phyloP scores from a whole-genome alignment of 2,113 vertebrate species.

The Bambusicola thoracicus region DNA sequence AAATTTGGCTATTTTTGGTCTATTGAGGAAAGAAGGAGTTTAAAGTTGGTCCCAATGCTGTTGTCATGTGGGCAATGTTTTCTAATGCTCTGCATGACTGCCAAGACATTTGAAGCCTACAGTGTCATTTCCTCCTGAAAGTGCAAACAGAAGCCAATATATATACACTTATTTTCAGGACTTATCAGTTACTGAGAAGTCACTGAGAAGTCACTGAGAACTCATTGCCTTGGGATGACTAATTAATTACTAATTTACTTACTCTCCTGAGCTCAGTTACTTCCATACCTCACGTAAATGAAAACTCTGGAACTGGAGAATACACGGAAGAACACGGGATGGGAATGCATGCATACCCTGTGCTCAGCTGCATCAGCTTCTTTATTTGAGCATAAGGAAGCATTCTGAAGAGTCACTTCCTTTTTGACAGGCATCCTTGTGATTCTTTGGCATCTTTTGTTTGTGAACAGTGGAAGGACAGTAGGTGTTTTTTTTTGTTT shows the following conservation, averaged over 20 bases:
- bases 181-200: conserved; percentile 7
- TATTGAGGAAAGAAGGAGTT: not conserved
- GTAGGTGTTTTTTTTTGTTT: not conserved
- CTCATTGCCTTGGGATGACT: conserved; percentile 16
- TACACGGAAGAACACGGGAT: not conserved
- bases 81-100: not conserved
- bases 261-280: conserved; percentile 35
- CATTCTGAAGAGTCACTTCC: not conserved
- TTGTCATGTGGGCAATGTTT: not conserved
- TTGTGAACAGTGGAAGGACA: not conserved
- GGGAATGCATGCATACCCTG: not conserved
- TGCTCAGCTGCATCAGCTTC: not conserved
- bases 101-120: not conserved
- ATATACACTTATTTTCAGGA: not conserved
- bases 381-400: not conserved
- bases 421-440: not conserved
- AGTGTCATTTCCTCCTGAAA: conserved; percentile 23
- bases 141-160: not conserved
- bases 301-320: not conserved
- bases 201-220: not conserved
- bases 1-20: not conserved
- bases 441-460: not conserved
- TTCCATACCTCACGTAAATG: conserved; percentile 21
- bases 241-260: conserved; percentile 39
- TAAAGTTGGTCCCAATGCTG: not conserved